Evolutionary conservation across 2,888 invertebrate species (phyloP).

Genomic region (Panorpa germanica): DNA sequence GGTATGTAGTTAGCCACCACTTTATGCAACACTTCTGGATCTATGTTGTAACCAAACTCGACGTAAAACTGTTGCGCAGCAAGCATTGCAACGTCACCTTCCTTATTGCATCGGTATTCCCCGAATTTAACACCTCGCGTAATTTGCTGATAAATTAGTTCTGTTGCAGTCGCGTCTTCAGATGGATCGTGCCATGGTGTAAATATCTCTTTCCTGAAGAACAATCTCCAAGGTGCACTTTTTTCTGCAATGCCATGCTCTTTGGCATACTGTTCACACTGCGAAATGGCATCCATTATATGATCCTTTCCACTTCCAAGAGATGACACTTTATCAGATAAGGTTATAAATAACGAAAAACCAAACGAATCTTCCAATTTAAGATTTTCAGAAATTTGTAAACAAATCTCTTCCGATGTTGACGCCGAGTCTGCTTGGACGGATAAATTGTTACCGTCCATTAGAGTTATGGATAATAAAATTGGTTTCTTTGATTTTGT

Average conservation of each 20-base stretch:
- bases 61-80: conserved; percentile 83
- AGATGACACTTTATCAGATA: conserved; percentile 81
- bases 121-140: conserved; percentile 78
- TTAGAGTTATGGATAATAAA: conserved; percentile 62
- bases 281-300: conserved; percentile 89
- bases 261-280: conserved; percentile 88
- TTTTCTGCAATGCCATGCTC: conserved; percentile 73
- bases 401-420: conserved; percentile 74
- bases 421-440: conserved; percentile 80
- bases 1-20: conserved; percentile 67
- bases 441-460: conserved; percentile 70
- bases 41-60: conserved; percentile 51
- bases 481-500: conserved; percentile 73
- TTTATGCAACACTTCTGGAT: conserved; percentile 45
- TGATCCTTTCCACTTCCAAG: conserved; percentile 79
- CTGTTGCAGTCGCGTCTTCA: conserved; percentile 63
- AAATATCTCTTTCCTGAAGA: conserved; percentile 78
- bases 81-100: conserved; percentile 73
- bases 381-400: conserved; percentile 58
- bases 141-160: conserved; percentile 78
- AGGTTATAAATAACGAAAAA: conserved; percentile 77
- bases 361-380: conserved; percentile 69
- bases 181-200: conserved; percentile 81
- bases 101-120: conserved; percentile 70
- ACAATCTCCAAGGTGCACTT: conserved; percentile 74